These are phyloP conservation scores for Chloroceryle amazona DNA, from an alignment of 2,797 vertebrate genomes.

Conservation along the genomic window DNA sequence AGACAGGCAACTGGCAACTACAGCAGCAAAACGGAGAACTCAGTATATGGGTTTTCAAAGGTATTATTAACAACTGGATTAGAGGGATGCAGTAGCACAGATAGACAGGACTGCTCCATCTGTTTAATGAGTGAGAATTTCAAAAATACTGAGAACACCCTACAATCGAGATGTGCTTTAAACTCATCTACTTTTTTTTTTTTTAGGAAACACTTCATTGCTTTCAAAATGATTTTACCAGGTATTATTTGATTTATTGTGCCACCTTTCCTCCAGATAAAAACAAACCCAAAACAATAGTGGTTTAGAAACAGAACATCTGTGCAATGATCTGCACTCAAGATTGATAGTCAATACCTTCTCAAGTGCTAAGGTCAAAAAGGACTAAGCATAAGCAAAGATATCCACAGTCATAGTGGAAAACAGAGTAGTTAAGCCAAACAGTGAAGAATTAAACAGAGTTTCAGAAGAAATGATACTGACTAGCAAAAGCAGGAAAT, in stretches of 20 bases:
- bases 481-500: neutral
- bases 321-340: neutral
- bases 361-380: neutral
- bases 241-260: neutral
- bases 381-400: neutral
- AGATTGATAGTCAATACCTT: neutral
- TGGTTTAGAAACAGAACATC: neutral
- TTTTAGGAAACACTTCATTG: neutral
- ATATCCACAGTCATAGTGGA: neutral
- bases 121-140: neutral
- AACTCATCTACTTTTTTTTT: neutral
- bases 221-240: neutral
- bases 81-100: neutral
- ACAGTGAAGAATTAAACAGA: neutral
- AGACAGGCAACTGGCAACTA: neutral
- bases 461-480: neutral
- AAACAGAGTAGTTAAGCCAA: neutral
- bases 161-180: neutral
- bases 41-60: neutral
- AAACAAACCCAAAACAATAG: neutral
- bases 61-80: neutral
- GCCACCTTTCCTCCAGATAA: neutral
- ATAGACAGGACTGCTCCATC: neutral
- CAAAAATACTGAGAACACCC: neutral
- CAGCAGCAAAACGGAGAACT: neutral